phyloP scores from a whole-genome alignment of 35 echinoderm and acorn worm species.

The Patiria miniata region DNA sequence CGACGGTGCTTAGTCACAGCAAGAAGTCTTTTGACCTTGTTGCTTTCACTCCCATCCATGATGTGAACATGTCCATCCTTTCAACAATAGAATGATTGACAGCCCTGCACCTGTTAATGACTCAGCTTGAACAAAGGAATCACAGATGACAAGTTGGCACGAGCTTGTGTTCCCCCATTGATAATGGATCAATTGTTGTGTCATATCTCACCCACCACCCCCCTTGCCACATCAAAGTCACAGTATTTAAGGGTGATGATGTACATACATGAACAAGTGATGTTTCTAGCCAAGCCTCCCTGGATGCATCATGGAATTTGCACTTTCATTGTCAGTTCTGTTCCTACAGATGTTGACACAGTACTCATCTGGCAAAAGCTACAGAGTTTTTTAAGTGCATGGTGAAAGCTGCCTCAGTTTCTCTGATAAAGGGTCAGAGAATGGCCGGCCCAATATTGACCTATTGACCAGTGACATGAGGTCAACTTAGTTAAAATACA shows the following conservation, averaged over 20 bases:
- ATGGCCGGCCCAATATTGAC: too few relatives aligned
- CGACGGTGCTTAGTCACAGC: too few relatives aligned
- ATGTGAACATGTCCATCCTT: neutral
- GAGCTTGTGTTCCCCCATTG: neutral
- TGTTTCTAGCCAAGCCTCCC: slow-evolving; percentile 6
- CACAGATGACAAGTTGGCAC: slow-evolving; percentile 9
- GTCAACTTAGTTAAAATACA: too few relatives aligned
- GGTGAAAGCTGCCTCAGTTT: too few relatives aligned
- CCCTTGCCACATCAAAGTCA: slow-evolving; percentile 1
- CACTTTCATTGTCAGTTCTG: too few relatives aligned
- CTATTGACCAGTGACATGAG: too few relatives aligned
- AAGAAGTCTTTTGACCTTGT: too few relatives aligned
- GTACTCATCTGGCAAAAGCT: too few relatives aligned
- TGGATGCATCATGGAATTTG: neutral
- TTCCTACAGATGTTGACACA: too few relatives aligned
- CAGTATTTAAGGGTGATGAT: neutral
- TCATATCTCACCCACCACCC: neutral
- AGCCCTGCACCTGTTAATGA: slow-evolving; percentile 9
- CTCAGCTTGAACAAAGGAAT: slow-evolving; percentile 4
- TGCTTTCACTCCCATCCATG: too few relatives aligned
- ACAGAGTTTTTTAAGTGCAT: too few relatives aligned
- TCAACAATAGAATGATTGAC: slow-evolving; percentile 23
- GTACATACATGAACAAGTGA: neutral
- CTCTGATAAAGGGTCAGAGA: too few relatives aligned
- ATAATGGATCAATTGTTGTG: slow-evolving; percentile 26